Evolutionary conservation across 2,113 vertebrate genomes (phyloP).

Genomic region (Lycocorax pyrrhopterus): DNA sequence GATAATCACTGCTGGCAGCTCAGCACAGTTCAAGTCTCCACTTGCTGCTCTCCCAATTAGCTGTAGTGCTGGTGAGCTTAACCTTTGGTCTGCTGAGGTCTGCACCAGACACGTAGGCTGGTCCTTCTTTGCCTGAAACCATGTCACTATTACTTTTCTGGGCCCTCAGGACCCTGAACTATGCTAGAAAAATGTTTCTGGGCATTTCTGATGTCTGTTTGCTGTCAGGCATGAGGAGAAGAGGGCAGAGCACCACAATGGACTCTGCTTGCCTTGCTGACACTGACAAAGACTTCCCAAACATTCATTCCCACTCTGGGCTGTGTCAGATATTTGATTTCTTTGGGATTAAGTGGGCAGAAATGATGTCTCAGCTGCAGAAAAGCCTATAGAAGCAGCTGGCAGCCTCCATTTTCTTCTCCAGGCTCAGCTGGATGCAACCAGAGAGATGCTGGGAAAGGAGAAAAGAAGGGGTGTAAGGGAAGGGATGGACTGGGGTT

Average conservation of each 20-base stretch:
- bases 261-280: not conserved
- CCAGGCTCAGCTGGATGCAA: not conserved
- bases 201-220: not conserved
- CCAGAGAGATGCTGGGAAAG: not conserved
- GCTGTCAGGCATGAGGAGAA: not conserved
- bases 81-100: not conserved
- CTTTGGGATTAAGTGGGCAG: not conserved
- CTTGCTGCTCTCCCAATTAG: not conserved
- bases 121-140: not conserved
- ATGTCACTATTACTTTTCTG: not conserved
- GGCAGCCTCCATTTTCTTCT: not conserved
- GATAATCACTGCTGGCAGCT: conserved; percentile 13
- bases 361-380: not conserved
- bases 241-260: not conserved
- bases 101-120: not conserved
- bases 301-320: not conserved
- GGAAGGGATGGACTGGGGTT: not conserved
- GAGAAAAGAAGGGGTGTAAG: not conserved
- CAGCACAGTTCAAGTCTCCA: not conserved
- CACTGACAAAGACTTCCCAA: not conserved
- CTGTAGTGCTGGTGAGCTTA: not conserved
- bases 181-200: not conserved
- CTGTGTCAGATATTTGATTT: not conserved
- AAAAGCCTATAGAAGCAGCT: not conserved
- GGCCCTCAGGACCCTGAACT: not conserved